Evolutionary conservation across 2,113 vertebrate genomes (phyloP).

Genomic region (Archocentrus centrarchus): DNA sequence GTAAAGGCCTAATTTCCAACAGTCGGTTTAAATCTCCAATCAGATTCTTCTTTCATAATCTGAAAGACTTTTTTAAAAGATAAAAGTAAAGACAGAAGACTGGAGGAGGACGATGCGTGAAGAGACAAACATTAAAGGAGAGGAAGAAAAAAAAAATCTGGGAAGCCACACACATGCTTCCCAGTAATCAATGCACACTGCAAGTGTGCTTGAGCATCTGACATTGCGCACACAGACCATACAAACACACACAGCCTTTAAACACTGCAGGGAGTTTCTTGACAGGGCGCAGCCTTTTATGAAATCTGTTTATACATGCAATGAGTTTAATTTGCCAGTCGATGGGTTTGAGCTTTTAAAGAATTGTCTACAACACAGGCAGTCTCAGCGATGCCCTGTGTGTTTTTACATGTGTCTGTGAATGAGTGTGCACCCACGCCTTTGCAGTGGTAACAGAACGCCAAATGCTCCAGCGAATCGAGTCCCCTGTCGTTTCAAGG

Average conservation of each 20-base stretch:
- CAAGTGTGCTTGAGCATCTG: conserved; percentile 55
- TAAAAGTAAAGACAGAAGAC: conserved; percentile 21
- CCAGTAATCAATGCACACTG: conserved; percentile 52
- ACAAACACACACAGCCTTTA: conserved; percentile 24
- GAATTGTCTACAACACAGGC: conserved; percentile 25
- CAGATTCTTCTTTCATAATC: conserved; percentile 9
- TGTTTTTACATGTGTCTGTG: conserved; percentile 18
- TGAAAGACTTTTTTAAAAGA: conserved; percentile 7
- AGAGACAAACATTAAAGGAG: conserved; percentile 21
- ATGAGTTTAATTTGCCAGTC: conserved; percentile 62
- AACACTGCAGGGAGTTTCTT: conserved; percentile 40
- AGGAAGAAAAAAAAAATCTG: conserved; percentile 13
- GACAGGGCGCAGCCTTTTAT: conserved; percentile 42
- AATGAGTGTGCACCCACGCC: neutral
- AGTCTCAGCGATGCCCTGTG: neutral
- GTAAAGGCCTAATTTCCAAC: conserved; percentile 24
- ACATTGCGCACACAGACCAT: conserved; percentile 17
- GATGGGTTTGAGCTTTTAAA: conserved; percentile 25
- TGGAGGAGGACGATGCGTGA: neutral
- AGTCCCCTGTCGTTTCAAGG: conserved; percentile 73
- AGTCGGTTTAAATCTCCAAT: conserved; percentile 25
- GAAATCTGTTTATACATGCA: conserved; percentile 57
- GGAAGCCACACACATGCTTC: conserved; percentile 7
- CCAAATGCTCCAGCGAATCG: conserved; percentile 64
- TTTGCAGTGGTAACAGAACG: conserved; percentile 54